A percentile compares a stretch with the other conserved stretches of the same genome.
Evolutionary conservation across 2,888 invertebrate species (phyloP).

Genomic region (Eristalinus sepulchralis): DNA sequence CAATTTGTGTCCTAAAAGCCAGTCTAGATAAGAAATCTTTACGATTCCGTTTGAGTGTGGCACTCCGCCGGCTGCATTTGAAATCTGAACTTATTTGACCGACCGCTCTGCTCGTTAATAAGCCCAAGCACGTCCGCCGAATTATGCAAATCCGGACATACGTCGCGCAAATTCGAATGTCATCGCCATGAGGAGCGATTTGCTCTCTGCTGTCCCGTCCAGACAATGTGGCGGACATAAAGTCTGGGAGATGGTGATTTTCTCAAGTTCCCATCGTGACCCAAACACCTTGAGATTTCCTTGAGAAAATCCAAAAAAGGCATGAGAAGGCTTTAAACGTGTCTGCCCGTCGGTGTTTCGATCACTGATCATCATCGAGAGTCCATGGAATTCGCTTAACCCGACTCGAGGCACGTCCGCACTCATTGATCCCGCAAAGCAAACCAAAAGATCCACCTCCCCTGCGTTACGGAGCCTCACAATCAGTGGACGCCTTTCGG

Average conservation of each 20-base stretch:
- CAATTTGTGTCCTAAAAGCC: background rate
- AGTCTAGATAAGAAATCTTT: constrained; percentile 8
- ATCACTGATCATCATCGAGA: constrained; percentile 3
- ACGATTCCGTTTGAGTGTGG: constrained; percentile 7
- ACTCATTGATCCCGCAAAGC: background rate
- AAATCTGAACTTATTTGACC: constrained; percentile 37
- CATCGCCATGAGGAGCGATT: constrained; percentile 1
- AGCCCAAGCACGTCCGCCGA: constrained; percentile 31
- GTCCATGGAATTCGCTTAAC: constrained; percentile 4
- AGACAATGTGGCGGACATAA: background rate
- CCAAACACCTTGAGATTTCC: background rate
- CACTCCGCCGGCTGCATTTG: constrained; percentile 26
- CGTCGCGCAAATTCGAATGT: background rate
- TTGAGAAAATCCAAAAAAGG: background rate
- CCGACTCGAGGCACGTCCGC: constrained; percentile 14
- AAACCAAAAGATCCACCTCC: constrained; percentile 3
- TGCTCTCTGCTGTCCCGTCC: background rate
- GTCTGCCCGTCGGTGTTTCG: constrained; percentile 20
- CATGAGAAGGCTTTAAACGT: constrained; percentile 29
- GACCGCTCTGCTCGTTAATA: background rate
- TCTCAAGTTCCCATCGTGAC: background rate
- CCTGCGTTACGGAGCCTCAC: background rate
- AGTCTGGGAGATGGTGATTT: background rate
- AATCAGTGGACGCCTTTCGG: background rate
- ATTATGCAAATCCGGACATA: constrained; percentile 34